Percentiles rank a stretch among this genome's conserved stretches.
Conservation (phyloP, 2,797 vertebrate genomes). For the Pteropus rufus region DNA sequence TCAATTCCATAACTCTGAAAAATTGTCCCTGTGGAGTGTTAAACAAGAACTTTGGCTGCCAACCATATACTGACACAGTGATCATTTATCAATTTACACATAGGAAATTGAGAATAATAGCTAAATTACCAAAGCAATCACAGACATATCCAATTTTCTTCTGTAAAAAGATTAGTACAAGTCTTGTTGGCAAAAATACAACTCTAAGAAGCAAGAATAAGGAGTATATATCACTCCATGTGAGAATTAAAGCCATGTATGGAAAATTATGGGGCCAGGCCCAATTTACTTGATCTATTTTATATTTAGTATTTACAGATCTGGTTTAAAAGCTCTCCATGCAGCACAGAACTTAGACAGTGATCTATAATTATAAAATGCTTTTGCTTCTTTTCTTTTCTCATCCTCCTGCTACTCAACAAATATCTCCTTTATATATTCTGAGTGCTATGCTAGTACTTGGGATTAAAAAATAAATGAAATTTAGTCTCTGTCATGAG, state of each 20-base stretch:
- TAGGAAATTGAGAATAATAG: conserved; percentile 55
- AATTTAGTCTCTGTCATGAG: background rate
- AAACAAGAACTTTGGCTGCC: conserved; percentile 32
- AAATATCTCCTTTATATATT: background rate
- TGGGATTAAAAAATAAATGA: background rate
- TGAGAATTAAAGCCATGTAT: conserved; percentile 39
- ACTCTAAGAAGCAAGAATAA: conserved; percentile 42
- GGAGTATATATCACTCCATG: background rate
- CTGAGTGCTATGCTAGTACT: background rate
- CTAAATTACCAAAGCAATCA: conserved; percentile 56
- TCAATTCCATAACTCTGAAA: background rate
- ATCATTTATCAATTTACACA: conserved; percentile 52
- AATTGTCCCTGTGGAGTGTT: background rate
- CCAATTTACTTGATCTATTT: conserved; percentile 50
- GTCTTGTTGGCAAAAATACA: conserved; percentile 60
- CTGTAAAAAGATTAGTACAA: conserved; percentile 54
- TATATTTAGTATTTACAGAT: conserved; percentile 48
- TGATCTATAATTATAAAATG: background rate
- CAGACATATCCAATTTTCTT: conserved; percentile 54
- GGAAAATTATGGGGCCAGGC: conserved; percentile 6
- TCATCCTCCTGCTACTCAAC: background rate
- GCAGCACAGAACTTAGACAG: background rate
- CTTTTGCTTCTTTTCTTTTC: background rate
- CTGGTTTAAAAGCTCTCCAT: conserved; percentile 9
- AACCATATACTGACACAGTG: background rate